Percentiles rank a stretch among this genome's conserved stretches.
phyloP scores from a whole-genome alignment of 2,797 vertebrate genomes.

The Phaenicophaeus curvirostris region DNA sequence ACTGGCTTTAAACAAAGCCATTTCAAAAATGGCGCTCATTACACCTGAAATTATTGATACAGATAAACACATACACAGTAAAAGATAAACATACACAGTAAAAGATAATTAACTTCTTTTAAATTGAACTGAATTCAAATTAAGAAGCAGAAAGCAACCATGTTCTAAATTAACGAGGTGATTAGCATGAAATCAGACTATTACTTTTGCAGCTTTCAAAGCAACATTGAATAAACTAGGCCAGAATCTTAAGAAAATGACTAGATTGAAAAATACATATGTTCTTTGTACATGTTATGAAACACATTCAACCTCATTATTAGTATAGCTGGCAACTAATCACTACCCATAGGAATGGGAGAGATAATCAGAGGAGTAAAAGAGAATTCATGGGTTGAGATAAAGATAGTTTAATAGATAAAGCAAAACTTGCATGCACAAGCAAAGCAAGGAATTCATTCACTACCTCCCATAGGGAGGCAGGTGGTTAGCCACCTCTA shows the following conservation, averaged over 20 bases:
- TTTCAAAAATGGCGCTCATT: background rate
- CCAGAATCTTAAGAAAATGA: background rate
- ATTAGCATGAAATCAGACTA: background rate
- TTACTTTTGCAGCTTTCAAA: background rate
- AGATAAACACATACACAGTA: background rate
- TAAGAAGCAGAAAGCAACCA: background rate
- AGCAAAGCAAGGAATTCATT: too few species aligned
- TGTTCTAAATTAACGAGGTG: background rate
- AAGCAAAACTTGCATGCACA: too few species aligned
- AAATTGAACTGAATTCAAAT: background rate
- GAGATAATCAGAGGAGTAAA: too few species aligned
- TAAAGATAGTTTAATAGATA: too few species aligned
- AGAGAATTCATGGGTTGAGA: too few species aligned
- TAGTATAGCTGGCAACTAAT: background rate
- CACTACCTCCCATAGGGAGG: too few species aligned
- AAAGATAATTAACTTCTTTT: background rate
- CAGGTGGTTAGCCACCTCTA: too few species aligned
- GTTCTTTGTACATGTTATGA: background rate
- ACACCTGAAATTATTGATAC: background rate
- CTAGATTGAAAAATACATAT: background rate
- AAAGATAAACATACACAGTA: background rate
- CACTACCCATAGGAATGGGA: too few species aligned
- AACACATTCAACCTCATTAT: background rate
- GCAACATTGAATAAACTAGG: background rate
- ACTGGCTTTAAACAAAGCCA: background rate